phyloP scores from a whole-genome alignment of 2,113 vertebrate species.

The Azemiops feae region DNA sequence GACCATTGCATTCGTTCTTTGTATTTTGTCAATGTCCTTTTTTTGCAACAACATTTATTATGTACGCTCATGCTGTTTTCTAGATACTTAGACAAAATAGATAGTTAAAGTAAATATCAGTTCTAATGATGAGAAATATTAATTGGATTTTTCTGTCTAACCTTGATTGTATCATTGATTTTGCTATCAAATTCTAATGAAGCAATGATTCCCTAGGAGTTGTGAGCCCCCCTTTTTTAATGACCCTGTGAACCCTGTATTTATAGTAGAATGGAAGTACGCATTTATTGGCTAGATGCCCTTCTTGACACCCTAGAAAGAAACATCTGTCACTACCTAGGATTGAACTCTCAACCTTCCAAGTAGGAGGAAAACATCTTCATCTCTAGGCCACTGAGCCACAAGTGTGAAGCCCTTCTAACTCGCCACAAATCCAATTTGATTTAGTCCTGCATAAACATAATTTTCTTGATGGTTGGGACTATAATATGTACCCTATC shows the following conservation, averaged over 20 bases:
- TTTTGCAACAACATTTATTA: neutral
- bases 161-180: neutral
- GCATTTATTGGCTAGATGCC: neutral
- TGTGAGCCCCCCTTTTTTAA: neutral
- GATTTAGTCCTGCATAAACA: neutral
- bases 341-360: neutral
- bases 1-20: neutral
- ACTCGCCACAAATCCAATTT: neutral
- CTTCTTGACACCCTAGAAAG: neutral
- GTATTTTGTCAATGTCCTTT: neutral
- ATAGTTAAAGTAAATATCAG: neutral
- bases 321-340: neutral
- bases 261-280: neutral
- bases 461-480: neutral
- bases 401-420: neutral
- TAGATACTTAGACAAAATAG: neutral
- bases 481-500: neutral
- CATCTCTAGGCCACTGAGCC: neutral
- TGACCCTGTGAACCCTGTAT: neutral
- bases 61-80: neutral
- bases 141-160: neutral
- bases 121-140: neutral
- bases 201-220: neutral
- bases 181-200: neutral
- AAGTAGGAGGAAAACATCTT: neutral